Conservation (phyloP, 2,888 invertebrate species). For the Nephrocerus scutellatus region DNA sequence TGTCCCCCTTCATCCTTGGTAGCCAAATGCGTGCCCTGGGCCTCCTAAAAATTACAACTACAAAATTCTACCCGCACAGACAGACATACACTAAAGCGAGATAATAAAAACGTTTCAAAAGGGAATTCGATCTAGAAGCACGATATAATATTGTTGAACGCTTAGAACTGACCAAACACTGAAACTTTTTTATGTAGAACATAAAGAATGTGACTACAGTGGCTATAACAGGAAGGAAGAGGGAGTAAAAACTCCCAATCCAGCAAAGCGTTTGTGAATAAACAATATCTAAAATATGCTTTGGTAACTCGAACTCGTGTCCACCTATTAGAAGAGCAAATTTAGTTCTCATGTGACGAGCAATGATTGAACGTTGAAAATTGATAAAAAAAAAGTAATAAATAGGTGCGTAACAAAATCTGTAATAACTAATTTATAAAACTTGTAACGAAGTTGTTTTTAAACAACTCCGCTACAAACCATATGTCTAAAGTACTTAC, state of each 20-base stretch:
- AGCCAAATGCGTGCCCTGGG: no score
- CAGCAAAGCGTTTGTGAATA: slow-evolving; percentile 81
- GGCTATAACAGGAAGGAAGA: slow-evolving; percentile 67
- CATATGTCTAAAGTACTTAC: no score
- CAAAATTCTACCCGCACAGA: no score
- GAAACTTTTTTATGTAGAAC: slow-evolving; percentile 81
- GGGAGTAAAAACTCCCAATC: slow-evolving; percentile 80
- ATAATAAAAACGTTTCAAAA: no score
- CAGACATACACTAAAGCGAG: no score
- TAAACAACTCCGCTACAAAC: no score
- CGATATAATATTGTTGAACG: slow-evolving; percentile 69
- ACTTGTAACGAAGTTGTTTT: no score
- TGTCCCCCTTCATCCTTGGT: no score
- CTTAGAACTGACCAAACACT: slow-evolving; percentile 69
- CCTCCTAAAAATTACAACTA: slow-evolving; percentile 62
- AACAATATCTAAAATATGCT: slow-evolving; percentile 77
- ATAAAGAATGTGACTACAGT: slow-evolving; percentile 64
- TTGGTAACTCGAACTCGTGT: slow-evolving; percentile 76
- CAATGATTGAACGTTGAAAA: slow-evolving; percentile 66
- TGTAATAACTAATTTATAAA: slow-evolving; percentile 72
- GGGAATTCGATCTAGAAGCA: slow-evolving; percentile 73
- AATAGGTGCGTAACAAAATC: slow-evolving; percentile 69
- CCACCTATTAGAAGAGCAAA: slow-evolving; percentile 61
- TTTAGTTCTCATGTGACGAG: slow-evolving; percentile 57
- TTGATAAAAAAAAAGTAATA: slow-evolving; percentile 71